Conservation (phyloP, 2,797 vertebrate species). For the Coccyzus lansbergi region DNA sequence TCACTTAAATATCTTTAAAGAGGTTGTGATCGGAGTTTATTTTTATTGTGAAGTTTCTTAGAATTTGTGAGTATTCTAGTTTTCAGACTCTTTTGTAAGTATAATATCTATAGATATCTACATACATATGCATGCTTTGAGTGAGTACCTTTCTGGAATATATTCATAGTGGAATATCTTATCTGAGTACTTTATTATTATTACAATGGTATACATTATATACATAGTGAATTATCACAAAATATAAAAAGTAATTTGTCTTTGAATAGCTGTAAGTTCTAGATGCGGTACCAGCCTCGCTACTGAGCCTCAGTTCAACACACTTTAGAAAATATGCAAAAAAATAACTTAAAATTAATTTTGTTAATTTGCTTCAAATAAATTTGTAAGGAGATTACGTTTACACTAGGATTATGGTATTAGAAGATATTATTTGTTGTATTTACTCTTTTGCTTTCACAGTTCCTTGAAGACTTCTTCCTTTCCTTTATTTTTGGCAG, state of each 20-base stretch:
- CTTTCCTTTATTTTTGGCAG: neutral
- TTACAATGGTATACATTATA: neutral
- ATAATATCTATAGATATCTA: neutral
- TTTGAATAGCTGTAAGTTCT: neutral
- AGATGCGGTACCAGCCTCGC: neutral
- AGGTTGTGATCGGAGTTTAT: neutral
- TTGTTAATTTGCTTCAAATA: neutral
- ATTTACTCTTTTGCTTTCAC: neutral
- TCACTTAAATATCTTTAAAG: slow-evolving; percentile 13
- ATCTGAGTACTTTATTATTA: neutral
- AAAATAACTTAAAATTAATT: neutral
- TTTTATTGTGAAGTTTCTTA: slow-evolving; percentile 9
- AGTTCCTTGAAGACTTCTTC: neutral
- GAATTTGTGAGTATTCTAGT: neutral
- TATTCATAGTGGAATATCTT: neutral
- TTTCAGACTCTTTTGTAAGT: neutral
- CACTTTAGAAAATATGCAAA: neutral
- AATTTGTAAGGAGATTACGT: neutral
- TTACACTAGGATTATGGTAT: neutral
- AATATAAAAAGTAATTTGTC: neutral
- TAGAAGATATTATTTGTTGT: neutral
- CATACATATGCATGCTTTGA: neutral
- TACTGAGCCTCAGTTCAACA: neutral
- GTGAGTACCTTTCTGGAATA: neutral
- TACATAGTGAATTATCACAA: neutral